A percentile compares a stretch with the other conserved stretches of the same genome.
These are phyloP conservation scores for Lycocorax pyrrhopterus DNA, from an alignment of 2,113 vertebrate species.

Conservation along the genomic window DNA sequence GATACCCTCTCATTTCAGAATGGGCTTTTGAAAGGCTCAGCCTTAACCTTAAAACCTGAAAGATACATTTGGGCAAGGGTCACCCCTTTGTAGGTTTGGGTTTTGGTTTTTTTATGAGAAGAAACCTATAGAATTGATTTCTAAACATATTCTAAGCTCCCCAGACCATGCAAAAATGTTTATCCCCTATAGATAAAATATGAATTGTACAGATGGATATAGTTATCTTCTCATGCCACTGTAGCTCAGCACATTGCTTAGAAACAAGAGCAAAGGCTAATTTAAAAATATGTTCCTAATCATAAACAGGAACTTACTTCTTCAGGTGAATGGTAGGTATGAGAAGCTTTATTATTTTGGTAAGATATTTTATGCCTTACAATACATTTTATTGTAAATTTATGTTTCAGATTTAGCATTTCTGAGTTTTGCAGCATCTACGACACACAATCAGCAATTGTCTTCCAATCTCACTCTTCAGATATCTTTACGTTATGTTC, in stretches of 20 bases:
- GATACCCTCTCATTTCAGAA: not conserved
- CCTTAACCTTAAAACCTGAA: not conserved
- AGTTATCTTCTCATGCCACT: not conserved
- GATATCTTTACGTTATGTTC: not conserved
- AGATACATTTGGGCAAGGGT: not conserved
- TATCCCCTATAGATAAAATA: not conserved
- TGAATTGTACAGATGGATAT: not conserved
- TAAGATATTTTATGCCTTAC: not conserved
- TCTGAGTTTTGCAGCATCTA: not conserved
- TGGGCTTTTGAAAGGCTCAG: not conserved
- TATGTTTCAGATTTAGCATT: not conserved
- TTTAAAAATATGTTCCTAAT: not conserved
- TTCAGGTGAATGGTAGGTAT: not conserved
- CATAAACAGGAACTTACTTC: not conserved
- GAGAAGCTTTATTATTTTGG: not conserved
- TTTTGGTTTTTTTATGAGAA: not conserved
- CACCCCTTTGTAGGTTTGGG: rapidly evolving
- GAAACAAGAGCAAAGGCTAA: not conserved
- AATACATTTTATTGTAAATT: not conserved
- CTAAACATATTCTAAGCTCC: not conserved
- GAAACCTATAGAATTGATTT: not conserved
- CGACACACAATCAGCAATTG: not conserved
- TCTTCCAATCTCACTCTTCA: not conserved
- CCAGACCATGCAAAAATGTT: not conserved
- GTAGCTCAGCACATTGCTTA: not conserved